Evolutionary conservation across 2,888 invertebrate genomes (phyloP).

Genomic region (Falcaria lacertinaria): DNA sequence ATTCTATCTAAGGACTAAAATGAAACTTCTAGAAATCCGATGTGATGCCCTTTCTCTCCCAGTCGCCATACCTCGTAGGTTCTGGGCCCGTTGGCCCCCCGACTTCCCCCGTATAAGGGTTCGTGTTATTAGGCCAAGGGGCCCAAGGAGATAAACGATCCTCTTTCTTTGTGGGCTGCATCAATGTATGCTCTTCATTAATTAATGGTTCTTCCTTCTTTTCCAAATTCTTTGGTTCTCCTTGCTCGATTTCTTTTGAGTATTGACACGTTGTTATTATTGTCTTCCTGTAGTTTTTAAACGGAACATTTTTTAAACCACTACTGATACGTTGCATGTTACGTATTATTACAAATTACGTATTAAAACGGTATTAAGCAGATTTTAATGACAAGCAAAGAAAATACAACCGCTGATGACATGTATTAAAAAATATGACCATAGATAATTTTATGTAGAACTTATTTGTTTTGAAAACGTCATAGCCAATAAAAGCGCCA

Average conservation of each 20-base stretch:
- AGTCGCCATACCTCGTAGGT: conserved; percentile 99
- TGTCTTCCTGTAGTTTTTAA: neutral
- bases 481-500: too few species aligned
- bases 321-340: neutral
- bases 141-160: conserved; percentile 92
- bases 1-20: neutral
- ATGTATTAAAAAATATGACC: too few species aligned
- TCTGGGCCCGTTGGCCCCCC: conserved; percentile 98
- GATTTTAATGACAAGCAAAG: too few species aligned
- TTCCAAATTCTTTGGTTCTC: neutral
- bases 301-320: neutral
- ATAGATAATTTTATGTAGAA: too few species aligned
- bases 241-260: neutral
- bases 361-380: too few species aligned
- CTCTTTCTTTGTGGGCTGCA: conserved; percentile 88
- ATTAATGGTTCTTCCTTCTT: conserved; percentile 37
- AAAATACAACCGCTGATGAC: too few species aligned
- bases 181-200: conserved; percentile 84
- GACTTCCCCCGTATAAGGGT: conserved; percentile 96
- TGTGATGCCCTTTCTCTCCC: conserved; percentile 99
- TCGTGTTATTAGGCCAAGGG: conserved; percentile 91
- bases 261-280: neutral
- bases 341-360: too few species aligned
- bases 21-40: conserved; percentile 89
- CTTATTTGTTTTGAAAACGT: too few species aligned